Percentiles rank a stretch among this genome's conserved stretches.
These are phyloP conservation scores for Lepidocyrtoides sp. DNA, from an alignment of 2,888 invertebrate genomes.

Conservation along the genomic window DNA sequence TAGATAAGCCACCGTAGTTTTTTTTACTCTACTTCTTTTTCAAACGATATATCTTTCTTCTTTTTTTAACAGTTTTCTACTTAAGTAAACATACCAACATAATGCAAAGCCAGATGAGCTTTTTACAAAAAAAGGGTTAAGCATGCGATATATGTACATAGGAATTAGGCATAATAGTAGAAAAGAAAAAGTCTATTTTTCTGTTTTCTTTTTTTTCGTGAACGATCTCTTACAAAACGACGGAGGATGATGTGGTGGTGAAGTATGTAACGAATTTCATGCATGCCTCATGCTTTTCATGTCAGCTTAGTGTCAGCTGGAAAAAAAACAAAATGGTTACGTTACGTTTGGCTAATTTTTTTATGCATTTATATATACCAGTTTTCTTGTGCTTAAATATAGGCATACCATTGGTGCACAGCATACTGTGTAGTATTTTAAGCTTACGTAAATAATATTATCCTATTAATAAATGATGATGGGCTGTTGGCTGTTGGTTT, in stretches of 20 bases:
- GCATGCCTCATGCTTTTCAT: constrained; percentile 80
- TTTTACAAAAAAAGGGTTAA: constrained; percentile 47
- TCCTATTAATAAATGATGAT: constrained; percentile 76
- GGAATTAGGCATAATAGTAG: constrained; percentile 2
- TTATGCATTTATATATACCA: not conserved
- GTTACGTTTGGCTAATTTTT: constrained; percentile 31
- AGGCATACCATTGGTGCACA: not conserved
- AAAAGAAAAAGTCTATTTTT: constrained; percentile 39
- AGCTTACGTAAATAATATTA: constrained; percentile 67
- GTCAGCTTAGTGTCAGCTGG: constrained; percentile 80
- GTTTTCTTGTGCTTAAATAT: not conserved
- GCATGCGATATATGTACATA: not conserved
- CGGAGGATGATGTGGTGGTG: constrained; percentile 61
- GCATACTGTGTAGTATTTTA: constrained; percentile 39
- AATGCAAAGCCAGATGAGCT: constrained; percentile 28
- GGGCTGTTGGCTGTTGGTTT: constrained; percentile 32
- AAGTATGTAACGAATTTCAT: constrained; percentile 79
- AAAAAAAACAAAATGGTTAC: constrained; percentile 76
- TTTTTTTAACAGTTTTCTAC: constrained; percentile 8
- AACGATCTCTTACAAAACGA: constrained; percentile 59
- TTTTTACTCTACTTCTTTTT: not conserved
- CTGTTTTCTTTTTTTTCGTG: constrained; percentile 14
- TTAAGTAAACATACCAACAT: constrained; percentile 57
- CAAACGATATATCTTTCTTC: constrained; percentile 26
- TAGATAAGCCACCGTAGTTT: constrained; percentile 72